A percentile compares a stretch with the other conserved stretches of the same genome.
phyloP scores from a whole-genome alignment of 2,797 vertebrate genomes.

The Apodemus agrarius region DNA sequence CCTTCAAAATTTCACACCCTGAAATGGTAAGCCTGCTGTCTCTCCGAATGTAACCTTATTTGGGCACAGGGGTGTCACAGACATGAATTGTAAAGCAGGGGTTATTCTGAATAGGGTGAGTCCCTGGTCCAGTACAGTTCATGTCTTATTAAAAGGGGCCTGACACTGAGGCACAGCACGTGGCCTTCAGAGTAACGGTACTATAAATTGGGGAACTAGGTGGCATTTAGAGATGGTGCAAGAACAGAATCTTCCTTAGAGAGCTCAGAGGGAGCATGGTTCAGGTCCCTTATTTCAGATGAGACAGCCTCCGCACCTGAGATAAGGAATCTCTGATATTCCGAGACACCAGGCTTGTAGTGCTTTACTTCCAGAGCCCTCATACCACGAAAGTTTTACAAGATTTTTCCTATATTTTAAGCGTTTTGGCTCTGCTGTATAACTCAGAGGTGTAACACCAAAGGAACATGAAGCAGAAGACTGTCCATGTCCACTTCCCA shows the following conservation, averaged over 20 bases:
- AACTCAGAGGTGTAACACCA: not conserved
- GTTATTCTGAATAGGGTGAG: not conserved
- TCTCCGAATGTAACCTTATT: conserved; percentile 23
- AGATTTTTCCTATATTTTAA: not conserved
- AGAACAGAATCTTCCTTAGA: not conserved
- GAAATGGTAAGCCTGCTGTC: not conserved
- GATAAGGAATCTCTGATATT: not conserved
- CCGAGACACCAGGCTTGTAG: not conserved
- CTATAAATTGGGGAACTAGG: not conserved
- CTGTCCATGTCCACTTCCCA: not conserved
- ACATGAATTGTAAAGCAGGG: not conserved
- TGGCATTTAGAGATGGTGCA: not conserved
- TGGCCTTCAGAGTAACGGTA: not conserved
- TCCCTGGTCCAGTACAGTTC: not conserved
- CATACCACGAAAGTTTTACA: not conserved
- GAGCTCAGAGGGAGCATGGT: not conserved
- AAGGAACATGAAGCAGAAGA: not conserved
- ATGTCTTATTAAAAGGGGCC: not conserved
- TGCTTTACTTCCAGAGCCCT: not conserved
- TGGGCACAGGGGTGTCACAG: not conserved
- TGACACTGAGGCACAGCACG: not conserved
- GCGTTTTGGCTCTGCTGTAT: not conserved
- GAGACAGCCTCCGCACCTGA: not conserved
- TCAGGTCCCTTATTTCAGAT: not conserved
- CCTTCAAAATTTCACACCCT: not conserved